Conservation (phyloP, 2,888 invertebrate genomes). For the Caenorhabditis japonica region DNA sequence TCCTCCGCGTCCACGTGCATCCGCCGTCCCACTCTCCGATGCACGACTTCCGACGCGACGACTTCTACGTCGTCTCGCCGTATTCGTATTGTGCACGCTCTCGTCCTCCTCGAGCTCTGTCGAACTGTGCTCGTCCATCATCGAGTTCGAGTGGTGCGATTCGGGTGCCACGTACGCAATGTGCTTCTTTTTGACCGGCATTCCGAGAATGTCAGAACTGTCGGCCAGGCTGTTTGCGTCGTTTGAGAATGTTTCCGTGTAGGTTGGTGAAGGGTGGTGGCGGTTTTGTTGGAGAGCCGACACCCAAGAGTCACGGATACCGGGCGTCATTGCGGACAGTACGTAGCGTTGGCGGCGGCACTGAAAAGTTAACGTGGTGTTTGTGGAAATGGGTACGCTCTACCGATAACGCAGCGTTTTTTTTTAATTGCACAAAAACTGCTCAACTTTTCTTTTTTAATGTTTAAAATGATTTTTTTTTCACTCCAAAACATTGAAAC, state of each 20-base stretch:
- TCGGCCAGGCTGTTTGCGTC: slow-evolving; percentile 73
- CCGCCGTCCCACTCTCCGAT: slow-evolving; percentile 32
- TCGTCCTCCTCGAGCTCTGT: slow-evolving; percentile 62
- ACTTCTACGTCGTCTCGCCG: slow-evolving; percentile 43
- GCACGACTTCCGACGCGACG: slow-evolving; percentile 33
- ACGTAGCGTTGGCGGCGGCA: slow-evolving; percentile 72
- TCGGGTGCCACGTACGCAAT: slow-evolving; percentile 78
- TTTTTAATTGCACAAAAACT: not conserved
- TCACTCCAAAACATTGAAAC: too few species aligned
- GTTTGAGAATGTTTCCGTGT: slow-evolving; percentile 67
- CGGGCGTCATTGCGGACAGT: slow-evolving; percentile 77
- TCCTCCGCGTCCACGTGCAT: slow-evolving; percentile 35
- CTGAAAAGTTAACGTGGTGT: slow-evolving; percentile 62
- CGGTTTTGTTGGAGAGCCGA: slow-evolving; percentile 62
- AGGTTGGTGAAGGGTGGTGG: slow-evolving; percentile 76
- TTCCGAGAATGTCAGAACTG: slow-evolving; percentile 68
- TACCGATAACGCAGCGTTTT: too few species aligned
- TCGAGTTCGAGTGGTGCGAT: slow-evolving; percentile 75
- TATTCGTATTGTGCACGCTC: slow-evolving; percentile 37
- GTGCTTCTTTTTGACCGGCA: slow-evolving; percentile 72
- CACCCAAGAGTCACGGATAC: slow-evolving; percentile 77
- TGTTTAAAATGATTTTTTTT: too few species aligned
- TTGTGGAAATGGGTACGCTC: too few species aligned
- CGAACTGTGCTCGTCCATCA: slow-evolving; percentile 73
- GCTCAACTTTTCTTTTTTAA: too few species aligned